Percentiles rank a stretch among this genome's conserved stretches.
Conservation (phyloP, 2,888 invertebrate genomes). For the Aspidiotus rigidus region DNA sequence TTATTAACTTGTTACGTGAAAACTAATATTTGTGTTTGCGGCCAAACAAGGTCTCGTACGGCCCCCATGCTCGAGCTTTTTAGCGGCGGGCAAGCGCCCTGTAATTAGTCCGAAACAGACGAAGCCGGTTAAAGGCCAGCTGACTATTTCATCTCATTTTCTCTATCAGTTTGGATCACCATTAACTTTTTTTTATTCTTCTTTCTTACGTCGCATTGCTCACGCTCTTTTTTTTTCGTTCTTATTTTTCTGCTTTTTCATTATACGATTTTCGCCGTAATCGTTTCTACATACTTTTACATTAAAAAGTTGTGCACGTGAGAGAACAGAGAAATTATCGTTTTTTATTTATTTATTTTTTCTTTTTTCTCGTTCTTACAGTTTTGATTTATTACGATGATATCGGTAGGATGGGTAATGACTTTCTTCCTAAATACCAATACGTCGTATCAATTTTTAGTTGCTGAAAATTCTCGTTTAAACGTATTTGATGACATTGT, state of each 20-base stretch:
- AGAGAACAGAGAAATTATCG: slow-evolving; percentile 5
- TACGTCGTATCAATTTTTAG: not conserved
- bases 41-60: slow-evolving; percentile 30
- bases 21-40: slow-evolving; percentile 34
- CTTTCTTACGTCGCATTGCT: not conserved
- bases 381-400: not conserved
- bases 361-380: not conserved
- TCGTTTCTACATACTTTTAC: not conserved
- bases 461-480: not conserved
- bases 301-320: not conserved
- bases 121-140: slow-evolving; percentile 25
- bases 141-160: slow-evolving; percentile 24
- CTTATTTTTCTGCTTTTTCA: slow-evolving; percentile 24
- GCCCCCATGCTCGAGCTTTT: slow-evolving; percentile 30
- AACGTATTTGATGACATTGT: not conserved
- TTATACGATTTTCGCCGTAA: slow-evolving; percentile 24
- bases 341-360: not conserved
- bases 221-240: slow-evolving; percentile 9
- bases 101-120: slow-evolving; percentile 29
- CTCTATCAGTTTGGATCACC: slow-evolving; percentile 26
- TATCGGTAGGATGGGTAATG: not conserved
- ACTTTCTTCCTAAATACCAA: not conserved
- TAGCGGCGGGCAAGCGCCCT: slow-evolving; percentile 31
- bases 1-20: slow-evolving; percentile 34
- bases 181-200: slow-evolving; percentile 17